These are phyloP conservation scores for Lutjanus erythropterus DNA, from an alignment of 2,113 vertebrate genomes.

Conservation along the genomic window DNA sequence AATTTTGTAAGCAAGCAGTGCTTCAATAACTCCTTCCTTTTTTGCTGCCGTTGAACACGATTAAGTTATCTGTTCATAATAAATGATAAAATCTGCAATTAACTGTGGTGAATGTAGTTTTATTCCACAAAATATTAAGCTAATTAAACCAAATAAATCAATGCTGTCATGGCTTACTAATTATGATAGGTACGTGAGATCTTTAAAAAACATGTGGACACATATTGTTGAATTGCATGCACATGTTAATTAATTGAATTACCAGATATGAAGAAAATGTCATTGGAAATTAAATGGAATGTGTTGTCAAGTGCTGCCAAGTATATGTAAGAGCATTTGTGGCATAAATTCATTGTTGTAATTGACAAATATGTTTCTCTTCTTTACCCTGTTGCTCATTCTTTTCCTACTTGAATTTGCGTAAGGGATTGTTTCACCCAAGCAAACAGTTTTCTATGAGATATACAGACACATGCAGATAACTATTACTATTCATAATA, in stretches of 20 bases:
- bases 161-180: conserved; percentile 22
- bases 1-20: not conserved
- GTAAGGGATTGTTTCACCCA: not conserved
- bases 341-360: not conserved
- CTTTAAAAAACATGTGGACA: conserved; percentile 11
- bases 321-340: not conserved
- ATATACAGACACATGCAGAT: too few species aligned
- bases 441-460: too few species aligned
- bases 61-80: conserved; percentile 5
- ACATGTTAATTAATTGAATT: conserved; percentile 10
- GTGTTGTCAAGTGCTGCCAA: not conserved
- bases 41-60: not conserved
- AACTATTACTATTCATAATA: too few species aligned
- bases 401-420: not conserved
- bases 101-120: conserved; percentile 16
- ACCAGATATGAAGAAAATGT: conserved; percentile 9
- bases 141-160: conserved; percentile 35
- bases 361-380: not conserved
- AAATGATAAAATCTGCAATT: conserved; percentile 20
- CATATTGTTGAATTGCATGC: not conserved
- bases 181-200: conserved; percentile 13
- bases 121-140: not conserved
- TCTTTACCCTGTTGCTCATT: not conserved
- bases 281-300: not conserved
- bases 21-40: not conserved